These are phyloP conservation scores for Actias luna DNA, from an alignment of 2,888 invertebrate genomes.

Conservation along the genomic window DNA sequence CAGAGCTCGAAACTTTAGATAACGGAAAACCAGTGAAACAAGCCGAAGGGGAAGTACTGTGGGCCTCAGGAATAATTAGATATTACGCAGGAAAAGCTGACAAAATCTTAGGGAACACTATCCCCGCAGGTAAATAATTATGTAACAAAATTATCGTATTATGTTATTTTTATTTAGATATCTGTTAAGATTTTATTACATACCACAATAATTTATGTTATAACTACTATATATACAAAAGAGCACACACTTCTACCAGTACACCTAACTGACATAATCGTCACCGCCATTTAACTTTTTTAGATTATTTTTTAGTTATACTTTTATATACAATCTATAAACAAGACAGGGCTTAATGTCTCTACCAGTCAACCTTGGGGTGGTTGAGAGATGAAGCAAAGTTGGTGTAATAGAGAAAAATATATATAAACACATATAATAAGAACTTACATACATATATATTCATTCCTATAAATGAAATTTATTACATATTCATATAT, in stretches of 20 bases:
- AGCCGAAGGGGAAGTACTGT: conserved; percentile 84
- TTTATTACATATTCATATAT: no score
- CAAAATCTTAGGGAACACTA: conserved; percentile 89
- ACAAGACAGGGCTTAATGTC: no score
- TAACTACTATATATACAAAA: neutral
- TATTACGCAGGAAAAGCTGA: conserved; percentile 96
- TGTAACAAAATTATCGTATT: neutral
- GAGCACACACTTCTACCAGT: neutral
- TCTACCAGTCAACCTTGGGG: no score
- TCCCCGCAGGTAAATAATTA: conserved; percentile 79
- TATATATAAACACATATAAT: no score
- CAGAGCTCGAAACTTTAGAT: conserved; percentile 94
- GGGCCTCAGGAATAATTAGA: conserved; percentile 83
- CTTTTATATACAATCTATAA: no score
- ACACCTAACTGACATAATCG: neutral
- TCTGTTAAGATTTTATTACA: neutral
- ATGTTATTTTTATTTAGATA: neutral
- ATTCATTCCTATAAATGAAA: no score
- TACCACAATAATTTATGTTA: neutral
- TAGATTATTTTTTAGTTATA: no score
- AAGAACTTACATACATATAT: no score
- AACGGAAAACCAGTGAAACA: conserved; percentile 93
- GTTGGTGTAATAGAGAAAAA: no score
- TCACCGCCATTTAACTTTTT: conserved; percentile 25
- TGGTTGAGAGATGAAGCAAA: no score